phyloP scores from a whole-genome alignment of 2,113 vertebrate species.

The Mionectes macconnelli region DNA sequence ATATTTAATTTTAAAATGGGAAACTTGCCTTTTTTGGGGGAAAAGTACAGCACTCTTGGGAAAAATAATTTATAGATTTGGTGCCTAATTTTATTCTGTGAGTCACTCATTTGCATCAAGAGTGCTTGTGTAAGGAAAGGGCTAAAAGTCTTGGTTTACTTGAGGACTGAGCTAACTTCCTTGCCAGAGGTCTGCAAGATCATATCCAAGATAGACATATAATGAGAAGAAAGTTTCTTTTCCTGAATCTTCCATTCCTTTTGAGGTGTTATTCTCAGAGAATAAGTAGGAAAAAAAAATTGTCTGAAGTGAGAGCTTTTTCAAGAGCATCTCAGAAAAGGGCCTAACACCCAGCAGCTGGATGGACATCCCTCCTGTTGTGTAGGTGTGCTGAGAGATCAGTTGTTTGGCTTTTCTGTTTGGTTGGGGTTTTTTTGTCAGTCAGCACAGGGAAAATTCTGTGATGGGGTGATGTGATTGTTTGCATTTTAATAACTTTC shows the following conservation, averaged over 20 bases:
- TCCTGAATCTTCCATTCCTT: background rate
- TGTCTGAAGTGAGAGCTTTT: background rate
- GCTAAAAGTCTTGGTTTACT: background rate
- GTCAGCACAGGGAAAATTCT: background rate
- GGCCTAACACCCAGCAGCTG: fast-evolving
- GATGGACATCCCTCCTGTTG: background rate
- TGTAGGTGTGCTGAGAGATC: background rate
- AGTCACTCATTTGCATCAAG: background rate
- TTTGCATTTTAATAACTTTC: background rate
- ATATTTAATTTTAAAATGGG: background rate
- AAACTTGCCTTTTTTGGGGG: background rate
- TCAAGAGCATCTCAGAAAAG: background rate
- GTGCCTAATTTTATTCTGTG: background rate
- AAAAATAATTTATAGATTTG: background rate
- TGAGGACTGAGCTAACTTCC: background rate
- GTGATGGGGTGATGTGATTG: background rate
- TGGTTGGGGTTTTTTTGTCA: background rate
- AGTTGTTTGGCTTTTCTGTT: background rate
- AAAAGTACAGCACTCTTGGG: background rate
- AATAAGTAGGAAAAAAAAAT: background rate
- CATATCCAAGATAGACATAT: background rate
- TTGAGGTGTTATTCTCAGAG: background rate
- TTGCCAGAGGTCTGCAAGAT: background rate
- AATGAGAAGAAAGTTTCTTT: background rate
- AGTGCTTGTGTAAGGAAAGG: background rate